Evolutionary conservation across 2,888 invertebrate genomes (phyloP), one percentile per base, ranked within the genome.

Genomic region (Nymphalis c-album): DNA sequence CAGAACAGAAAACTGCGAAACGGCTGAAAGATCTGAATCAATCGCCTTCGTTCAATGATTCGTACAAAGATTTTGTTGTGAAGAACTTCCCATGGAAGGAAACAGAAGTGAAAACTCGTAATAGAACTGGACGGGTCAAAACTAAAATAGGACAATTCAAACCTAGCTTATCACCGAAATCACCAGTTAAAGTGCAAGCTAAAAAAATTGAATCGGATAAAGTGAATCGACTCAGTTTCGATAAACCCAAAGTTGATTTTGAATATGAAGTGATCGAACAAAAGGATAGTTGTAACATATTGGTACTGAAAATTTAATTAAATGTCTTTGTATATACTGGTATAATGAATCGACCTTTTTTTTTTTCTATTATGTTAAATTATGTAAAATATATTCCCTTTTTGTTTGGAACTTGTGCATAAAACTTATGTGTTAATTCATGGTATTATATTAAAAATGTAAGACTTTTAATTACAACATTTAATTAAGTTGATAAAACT

Each of bases 241-340:
- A 72, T 7, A 76, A 72, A 71, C 72, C 73, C 13, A 75, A 69
- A 63, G 62, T 70, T 7, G 76, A 78, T 31, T 63, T 71, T n/a
- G 74, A 85, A 63, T 91, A 91, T 64, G 88, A 89, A 78, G 85
- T 91, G 0, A 83, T 79, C 50, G 90, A 91, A 73, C 84, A 81
- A 48, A 86, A 89, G 17, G 85, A 87, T 63, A 91, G 87, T 59
- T 90, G 87, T 75, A 91, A 91, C 75, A 91, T 91, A 72, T 73
- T 91, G 6, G 80, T 91, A 60, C 80, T 91, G 50, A 91, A 90
- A 69, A 80, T 90, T 62, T 80, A 73, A 71, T 45, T 50, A 20
- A 48, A 47, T 26, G 22, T 46, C 17, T 35, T 48, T 20, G 17
- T 31, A 8, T 47, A 50, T 47, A 40, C 31, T 20, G n/a, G 17